Conservation (phyloP, 2,113 vertebrate genomes). For the Myotis yumanensis region DNA sequence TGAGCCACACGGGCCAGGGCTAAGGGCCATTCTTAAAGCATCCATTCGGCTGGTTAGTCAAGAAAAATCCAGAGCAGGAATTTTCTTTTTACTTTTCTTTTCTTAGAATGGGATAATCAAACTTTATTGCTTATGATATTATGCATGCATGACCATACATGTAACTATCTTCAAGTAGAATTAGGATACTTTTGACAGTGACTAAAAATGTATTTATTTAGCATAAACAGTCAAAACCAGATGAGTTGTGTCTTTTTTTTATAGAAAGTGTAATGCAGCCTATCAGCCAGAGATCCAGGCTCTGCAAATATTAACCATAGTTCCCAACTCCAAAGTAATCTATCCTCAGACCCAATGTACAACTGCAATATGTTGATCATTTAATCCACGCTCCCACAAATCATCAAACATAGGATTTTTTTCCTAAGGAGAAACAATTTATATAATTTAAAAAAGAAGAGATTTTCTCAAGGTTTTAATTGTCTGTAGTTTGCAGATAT, state of each 20-base stretch:
- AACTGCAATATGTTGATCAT: neutral
- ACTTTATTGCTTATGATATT: constrained; percentile 38
- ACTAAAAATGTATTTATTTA: constrained; percentile 62
- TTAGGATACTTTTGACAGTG: constrained; percentile 43
- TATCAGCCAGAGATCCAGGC: neutral
- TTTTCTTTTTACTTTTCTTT: constrained; percentile 57
- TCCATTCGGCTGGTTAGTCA: constrained; percentile 39
- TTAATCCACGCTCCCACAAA: neutral
- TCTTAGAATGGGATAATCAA: constrained; percentile 58
- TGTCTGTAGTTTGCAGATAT: constrained; percentile 9
- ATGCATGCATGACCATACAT: constrained; percentile 23
- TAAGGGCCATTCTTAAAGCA: constrained; percentile 56
- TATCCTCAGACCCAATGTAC: neutral
- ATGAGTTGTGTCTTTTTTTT: constrained; percentile 31
- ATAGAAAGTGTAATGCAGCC: constrained; percentile 19
- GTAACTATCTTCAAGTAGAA: constrained; percentile 51
- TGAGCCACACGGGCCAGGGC: neutral
- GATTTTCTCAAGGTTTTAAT: neutral
- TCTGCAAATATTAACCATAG: neutral
- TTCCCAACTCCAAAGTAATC: neutral
- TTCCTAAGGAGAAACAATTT: neutral
- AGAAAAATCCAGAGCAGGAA: constrained; percentile 9
- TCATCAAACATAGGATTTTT: neutral
- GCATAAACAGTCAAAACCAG: constrained; percentile 55
- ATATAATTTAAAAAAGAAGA: neutral